Base-by-base conservation (phyloP, 2,888 invertebrate species). In the Gymnocheta viridis region DNA sequence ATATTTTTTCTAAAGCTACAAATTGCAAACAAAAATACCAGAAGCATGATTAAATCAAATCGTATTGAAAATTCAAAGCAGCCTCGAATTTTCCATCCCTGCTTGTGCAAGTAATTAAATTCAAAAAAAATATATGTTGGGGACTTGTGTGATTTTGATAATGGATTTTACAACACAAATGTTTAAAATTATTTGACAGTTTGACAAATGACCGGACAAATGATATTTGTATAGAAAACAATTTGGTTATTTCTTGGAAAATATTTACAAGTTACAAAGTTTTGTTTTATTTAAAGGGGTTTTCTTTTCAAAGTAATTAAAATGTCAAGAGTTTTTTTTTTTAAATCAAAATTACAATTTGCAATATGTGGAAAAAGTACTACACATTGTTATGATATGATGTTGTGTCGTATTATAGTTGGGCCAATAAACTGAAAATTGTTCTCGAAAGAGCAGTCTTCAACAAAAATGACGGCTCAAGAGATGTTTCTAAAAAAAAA, bases 161-260 rank as follows among this genome's bases (percentile, higher is more conserved):
- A 79, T 70, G 70, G 70, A 64, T 44, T 79, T 66, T 56, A 27
- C 47, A 22, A 64, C 54, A 66, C 72, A 80, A 58, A 73, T 58
- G 73, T 80, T 47, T 38, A n/a, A 73, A 72, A 66, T 41, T 64
- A 58, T 58, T 41, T 66, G 72, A 66, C 72, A 72, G 56, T 66
- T 64, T 76, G 56, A 66, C 76, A 76, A 76, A 54, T 54, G 9
- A 10, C 7, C 38, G 29, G 22, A 41, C 41, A 35, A 24, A 51
- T 27, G 5, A n/a, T 27, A 54, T 27, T 24, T 41, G 0, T 22
- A 22, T n/a, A 24, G 12, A 22, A 67, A 51, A 17, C 27, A 41
- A n/a, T n/a, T 54, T 38, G 2, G 35, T 49, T 7, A 17, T 51
- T 35, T 64, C 41, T 64, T 7, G 17, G 4, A 32, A 10, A 9